Conservation (phyloP, 1,140 invertebrate species). For the Drosophila auraria region DNA sequence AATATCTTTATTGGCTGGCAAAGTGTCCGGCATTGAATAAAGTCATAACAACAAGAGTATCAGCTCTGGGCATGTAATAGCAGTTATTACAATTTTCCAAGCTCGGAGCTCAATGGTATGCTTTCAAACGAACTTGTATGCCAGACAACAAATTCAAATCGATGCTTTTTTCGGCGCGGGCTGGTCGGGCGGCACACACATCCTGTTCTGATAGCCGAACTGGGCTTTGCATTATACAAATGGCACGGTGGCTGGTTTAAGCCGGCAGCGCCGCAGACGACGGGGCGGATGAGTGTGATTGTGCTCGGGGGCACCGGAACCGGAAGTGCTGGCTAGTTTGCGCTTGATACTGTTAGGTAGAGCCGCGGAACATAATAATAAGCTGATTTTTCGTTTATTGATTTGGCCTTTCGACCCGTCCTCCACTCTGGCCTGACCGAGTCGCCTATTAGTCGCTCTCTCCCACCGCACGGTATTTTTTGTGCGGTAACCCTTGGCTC, state of each 20-base stretch:
- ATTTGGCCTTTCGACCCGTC: constrained; percentile 48
- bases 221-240: constrained; percentile 73
- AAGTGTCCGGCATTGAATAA: constrained; percentile 14
- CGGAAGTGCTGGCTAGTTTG: constrained; percentile 83
- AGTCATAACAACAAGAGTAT: constrained; percentile 46
- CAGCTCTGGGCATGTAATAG: constrained; percentile 56
- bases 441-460: constrained; percentile 66
- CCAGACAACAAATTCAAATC: constrained; percentile 55
- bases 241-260: constrained; percentile 65
- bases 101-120: constrained; percentile 34
- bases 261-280: constrained; percentile 67
- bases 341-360: constrained; percentile 73
- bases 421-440: constrained; percentile 32
- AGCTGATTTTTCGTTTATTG: constrained; percentile 79
- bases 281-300: constrained; percentile 25
- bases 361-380: constrained; percentile 55
- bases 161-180: constrained; percentile 51
- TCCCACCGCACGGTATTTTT: constrained; percentile 14
- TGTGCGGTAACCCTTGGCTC: constrained; percentile 5
- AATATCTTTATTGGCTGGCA: not conserved
- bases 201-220: constrained; percentile 72
- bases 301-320: constrained; percentile 66
- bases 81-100: constrained; percentile 63
- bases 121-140: constrained; percentile 51
- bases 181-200: constrained; percentile 49